Conservation (phyloP, 2,113 vertebrate genomes). For the Dicaeum eximium region DNA sequence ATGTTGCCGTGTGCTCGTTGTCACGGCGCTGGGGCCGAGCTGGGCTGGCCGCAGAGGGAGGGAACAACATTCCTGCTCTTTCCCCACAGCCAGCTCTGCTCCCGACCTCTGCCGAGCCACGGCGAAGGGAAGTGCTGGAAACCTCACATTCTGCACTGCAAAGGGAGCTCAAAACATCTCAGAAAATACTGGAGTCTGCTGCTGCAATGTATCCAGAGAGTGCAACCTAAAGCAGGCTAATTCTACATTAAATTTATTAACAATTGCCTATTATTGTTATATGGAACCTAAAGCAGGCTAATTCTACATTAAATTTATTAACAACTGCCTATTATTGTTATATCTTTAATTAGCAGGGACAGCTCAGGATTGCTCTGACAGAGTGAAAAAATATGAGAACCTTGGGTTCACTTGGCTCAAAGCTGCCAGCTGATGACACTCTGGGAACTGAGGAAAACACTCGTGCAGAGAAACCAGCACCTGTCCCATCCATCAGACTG, state of each 20-base stretch:
- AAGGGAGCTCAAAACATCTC: not conserved
- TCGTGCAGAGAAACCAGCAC: not conserved
- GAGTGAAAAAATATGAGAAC: not conserved
- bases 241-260: not conserved
- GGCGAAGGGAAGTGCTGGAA: not conserved
- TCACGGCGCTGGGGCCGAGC: not conserved
- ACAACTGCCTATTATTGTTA: not conserved
- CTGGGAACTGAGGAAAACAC: not conserved
- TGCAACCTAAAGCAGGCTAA: not conserved
- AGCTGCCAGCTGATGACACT: not conserved
- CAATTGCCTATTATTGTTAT: not conserved
- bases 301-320: not conserved
- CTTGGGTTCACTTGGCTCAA: not conserved
- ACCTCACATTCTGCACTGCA: not conserved
- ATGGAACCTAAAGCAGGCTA: not conserved
- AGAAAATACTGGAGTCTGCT: not conserved
- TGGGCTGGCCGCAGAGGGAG: not conserved
- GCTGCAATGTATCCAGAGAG: not conserved
- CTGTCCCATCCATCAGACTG: not conserved
- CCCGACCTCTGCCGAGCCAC: not conserved
- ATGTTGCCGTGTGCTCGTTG: not conserved
- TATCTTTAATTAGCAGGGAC: not conserved
- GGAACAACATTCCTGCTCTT: not conserved
- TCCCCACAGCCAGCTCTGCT: not conserved
- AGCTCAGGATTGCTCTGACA: not conserved